Evolutionary conservation across 2,797 vertebrate genomes (phyloP), one percentile per base, ranked within the genome.

Genomic region (Enteromius treurensis): DNA sequence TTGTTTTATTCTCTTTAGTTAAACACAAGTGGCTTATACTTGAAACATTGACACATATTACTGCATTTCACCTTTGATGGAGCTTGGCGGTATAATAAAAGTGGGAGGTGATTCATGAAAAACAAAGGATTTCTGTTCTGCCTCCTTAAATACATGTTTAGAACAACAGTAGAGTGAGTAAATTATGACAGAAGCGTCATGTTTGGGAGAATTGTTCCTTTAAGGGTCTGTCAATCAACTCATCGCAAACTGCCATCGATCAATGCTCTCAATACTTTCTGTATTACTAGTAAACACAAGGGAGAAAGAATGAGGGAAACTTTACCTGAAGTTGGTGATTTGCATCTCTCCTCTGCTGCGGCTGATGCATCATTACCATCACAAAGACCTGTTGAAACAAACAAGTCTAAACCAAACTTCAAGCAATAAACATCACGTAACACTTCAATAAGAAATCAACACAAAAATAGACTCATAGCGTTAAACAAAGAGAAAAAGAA

Each of bases 291-390:
- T 76, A 60, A 60, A 42, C 40, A 42, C 5, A 55, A 76, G 10
- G 34, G 3, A 60, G 53, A 40, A 58, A 11, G 40, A 47, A 42
- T 11, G 21, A 64, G 29, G 15, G 13, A 40, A 37, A 70, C 4
- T 85, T 94, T 96, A 99, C 98, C 97, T 93, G 98, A 99, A 9
- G 97, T 98, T 3, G 98, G 98, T 0, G 98, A 99, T 86, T 98
- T 99, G 95, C 97, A 98, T 89, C 96, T 96, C 82, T 99, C 98
- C 79, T 99, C 98, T 85, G 96, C 92, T 82, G 95, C 84, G 62
- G 93, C 86, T 29, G 95, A 91, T 47, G 95, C 96, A 83, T 99
- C 97, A 79, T 92, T 97, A 85, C 96, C 95, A 78, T 99, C 98
- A 85, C 95, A 96, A 19, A 96, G 92, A 87, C 95, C 97, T 93